phyloP scores from a whole-genome alignment of 1,140 invertebrate species.

The Drosophila ohnishii region DNA sequence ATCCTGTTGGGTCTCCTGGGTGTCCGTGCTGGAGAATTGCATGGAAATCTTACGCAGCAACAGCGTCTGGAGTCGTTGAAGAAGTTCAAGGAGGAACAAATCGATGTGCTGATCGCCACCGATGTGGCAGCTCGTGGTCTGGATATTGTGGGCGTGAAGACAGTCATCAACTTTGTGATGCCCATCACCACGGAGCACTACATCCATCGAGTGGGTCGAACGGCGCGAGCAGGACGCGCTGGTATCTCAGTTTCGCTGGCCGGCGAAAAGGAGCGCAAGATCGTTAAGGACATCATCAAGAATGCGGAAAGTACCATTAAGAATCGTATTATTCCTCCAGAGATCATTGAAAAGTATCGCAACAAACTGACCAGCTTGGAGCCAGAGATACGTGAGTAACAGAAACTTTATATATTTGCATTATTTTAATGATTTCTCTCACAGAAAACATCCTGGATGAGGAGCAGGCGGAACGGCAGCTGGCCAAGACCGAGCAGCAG shows the following conservation, averaged over 20 bases:
- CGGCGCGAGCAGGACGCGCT: slow-evolving; percentile 94
- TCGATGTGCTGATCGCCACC: slow-evolving; percentile 96
- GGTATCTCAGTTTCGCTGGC: slow-evolving; percentile 97
- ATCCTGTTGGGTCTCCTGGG: slow-evolving; percentile 95
- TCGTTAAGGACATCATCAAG: slow-evolving; percentile 96
- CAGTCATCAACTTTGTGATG: slow-evolving; percentile 98
- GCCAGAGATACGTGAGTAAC: slow-evolving; percentile 86
- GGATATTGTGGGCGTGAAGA: slow-evolving; percentile 98
- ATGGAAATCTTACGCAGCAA: slow-evolving; percentile 97
- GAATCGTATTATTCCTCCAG: slow-evolving; percentile 92
- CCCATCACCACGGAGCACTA: slow-evolving; percentile 97
- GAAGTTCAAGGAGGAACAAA: slow-evolving; percentile 93
- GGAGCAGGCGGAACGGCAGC: slow-evolving; percentile 92
- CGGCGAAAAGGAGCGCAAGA: slow-evolving; percentile 94
- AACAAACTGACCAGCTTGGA: slow-evolving; percentile 89
- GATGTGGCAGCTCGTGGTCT: slow-evolving; percentile 98
- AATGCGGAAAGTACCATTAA: slow-evolving; percentile 93
- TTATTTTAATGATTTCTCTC: background rate
- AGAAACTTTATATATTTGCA: background rate
- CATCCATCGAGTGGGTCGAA: slow-evolving; percentile 96
- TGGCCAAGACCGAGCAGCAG: slow-evolving; percentile 93
- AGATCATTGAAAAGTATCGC: slow-evolving; percentile 94
- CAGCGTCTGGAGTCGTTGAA: slow-evolving; percentile 95
- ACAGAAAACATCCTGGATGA: slow-evolving; percentile 90
- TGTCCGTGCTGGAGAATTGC: slow-evolving; percentile 94